Base-by-base conservation (phyloP, 2,888 invertebrate species). In the Eudasyphora cyanicolor region DNA sequence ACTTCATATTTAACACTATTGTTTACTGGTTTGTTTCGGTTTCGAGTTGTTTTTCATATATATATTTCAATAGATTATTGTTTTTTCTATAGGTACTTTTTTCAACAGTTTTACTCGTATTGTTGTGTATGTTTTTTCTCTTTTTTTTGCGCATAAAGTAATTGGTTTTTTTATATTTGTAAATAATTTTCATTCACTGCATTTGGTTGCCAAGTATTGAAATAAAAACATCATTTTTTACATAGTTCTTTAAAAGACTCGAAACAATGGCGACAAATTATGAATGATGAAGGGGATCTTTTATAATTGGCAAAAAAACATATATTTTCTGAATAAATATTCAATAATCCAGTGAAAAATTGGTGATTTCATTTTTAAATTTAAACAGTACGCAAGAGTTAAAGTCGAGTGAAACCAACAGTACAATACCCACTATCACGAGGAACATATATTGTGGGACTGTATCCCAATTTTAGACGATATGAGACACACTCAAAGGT, bases 11-110 rank as follows among this genome's bases (percentile, higher is more conserved):
- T 38, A 75, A 76, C 49, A 67, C 70, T 81, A 73, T 70, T 54
- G 62, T 75, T 71, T 64, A 42, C n/a, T 76, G 67, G 73, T 70
- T 38, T 51, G 27, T 73, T 82, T 32, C 19, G 21, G 21, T 69
- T 79, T 32, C 19, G 21, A n/a, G 62, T 79, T 81, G 42, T 32
- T 62, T 32, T 69, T 51, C 17, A 45, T 70, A 32, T 70, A 27
- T 51, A 70, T 70, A 70, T 70, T 49, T 62, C 35, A 78, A 81
- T 71, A 82, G 77, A 82, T 85, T 82, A 85, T 82, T 85, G 84
- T 85, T 85, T 79, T 84, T 74, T 79, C 79, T 79, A 67, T 85
- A 85, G 84, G 84, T 85, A 85, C 82, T 77, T 82, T 82, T 38
- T 84, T 84, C 62, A 84, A 82, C 69, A 84, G 69, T 76, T 82